Percentiles rank a stretch among this genome's conserved stretches.
Evolutionary conservation across 2,797 vertebrate genomes (phyloP).

Genomic region (Chaetodon trifasciatus): DNA sequence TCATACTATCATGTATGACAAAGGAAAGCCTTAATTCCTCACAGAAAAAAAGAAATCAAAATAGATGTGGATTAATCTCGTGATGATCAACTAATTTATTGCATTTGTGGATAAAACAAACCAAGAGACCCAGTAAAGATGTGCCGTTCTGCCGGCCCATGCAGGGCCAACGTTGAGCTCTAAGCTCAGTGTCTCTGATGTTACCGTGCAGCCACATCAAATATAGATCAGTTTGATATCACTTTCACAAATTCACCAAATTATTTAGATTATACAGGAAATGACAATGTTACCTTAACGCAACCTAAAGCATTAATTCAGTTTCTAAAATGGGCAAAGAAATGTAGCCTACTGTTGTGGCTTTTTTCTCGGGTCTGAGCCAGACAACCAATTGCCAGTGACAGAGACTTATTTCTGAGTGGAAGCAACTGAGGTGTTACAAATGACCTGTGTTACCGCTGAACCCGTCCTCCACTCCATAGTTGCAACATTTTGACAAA

Average conservation of each 20-base stretch:
- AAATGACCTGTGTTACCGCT: not conserved
- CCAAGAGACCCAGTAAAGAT: not conserved
- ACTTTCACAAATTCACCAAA: not conserved
- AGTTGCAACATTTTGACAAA: constrained; percentile 7
- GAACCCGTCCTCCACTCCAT: not conserved
- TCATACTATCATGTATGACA: not conserved
- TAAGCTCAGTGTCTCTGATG: not conserved
- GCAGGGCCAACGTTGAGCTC: not conserved
- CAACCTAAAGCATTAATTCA: not conserved
- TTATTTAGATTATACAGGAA: not conserved
- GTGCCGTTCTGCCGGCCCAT: not conserved
- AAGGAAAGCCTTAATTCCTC: not conserved
- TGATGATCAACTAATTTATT: not conserved
- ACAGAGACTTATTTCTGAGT: constrained; percentile 2
- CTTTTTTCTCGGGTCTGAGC: not conserved
- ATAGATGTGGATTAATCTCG: not conserved
- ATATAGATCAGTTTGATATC: not conserved
- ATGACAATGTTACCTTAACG: not conserved
- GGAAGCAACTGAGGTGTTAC: not conserved
- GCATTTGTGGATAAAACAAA: not conserved
- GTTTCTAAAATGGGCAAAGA: not conserved
- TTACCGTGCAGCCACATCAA: not conserved
- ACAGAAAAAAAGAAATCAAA: not conserved
- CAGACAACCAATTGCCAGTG: not conserved
- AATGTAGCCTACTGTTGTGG: not conserved